Percentiles rank a stretch among this genome's conserved stretches.
phyloP scores from a whole-genome alignment of 1,140 invertebrate species.

The Rhysida immarginata region DNA sequence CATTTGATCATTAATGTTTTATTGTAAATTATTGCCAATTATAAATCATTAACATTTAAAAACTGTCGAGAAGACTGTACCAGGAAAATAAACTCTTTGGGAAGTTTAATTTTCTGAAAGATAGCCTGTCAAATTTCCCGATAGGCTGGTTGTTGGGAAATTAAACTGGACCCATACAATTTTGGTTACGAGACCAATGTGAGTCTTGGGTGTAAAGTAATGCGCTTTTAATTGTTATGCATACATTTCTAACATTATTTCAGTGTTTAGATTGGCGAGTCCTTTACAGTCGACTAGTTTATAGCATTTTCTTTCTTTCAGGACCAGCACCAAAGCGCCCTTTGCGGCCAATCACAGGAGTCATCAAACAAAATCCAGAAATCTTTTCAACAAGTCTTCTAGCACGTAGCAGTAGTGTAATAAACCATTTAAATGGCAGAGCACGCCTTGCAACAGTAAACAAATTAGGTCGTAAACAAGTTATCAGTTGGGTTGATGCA shows the following conservation, averaged over 20 bases:
- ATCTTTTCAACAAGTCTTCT: conserved; percentile 9
- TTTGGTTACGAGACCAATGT: no score
- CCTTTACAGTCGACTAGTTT: conserved; percentile 5
- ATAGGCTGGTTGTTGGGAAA: no score
- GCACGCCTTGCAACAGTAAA: conserved; percentile 50
- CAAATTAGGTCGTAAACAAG: conserved; percentile 53
- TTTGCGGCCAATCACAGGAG: conserved; percentile 13
- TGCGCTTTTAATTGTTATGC: background rate
- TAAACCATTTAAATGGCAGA: conserved; percentile 42
- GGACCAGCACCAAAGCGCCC: conserved; percentile 39
- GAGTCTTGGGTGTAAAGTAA: no score
- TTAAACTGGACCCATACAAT: no score
- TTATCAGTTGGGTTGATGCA: conserved; percentile 94
- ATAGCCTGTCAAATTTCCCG: no score
- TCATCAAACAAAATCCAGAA: conserved; percentile 20
- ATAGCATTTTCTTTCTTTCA: conserved; percentile 11
- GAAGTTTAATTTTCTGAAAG: no score
- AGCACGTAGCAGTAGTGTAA: conserved; percentile 21
- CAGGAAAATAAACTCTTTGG: no score
- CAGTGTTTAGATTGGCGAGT: background rate
- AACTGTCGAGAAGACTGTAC: no score
- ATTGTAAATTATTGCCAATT: no score
- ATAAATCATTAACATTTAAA: no score
- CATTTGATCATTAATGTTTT: no score
- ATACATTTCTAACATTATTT: background rate